phyloP scores from a whole-genome alignment of 2,113 vertebrate genomes.

The Geococcyx californianus region DNA sequence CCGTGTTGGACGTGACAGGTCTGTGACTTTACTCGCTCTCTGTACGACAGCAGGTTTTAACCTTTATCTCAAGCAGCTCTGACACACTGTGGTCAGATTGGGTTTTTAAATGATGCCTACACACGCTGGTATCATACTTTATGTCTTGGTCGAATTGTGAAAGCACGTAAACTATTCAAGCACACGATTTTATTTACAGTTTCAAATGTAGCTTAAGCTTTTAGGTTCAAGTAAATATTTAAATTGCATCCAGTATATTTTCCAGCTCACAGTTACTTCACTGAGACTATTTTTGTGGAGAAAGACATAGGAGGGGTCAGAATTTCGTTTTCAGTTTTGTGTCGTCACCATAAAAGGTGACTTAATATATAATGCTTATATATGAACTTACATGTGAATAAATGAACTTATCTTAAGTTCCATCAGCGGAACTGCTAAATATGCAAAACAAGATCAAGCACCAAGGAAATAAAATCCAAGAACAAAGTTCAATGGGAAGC shows the following conservation, averaged over 20 bases:
- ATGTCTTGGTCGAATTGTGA: background rate
- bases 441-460: background rate
- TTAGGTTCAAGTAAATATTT: background rate
- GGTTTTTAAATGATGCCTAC: background rate
- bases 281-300: background rate
- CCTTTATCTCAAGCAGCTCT: background rate
- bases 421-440: background rate
- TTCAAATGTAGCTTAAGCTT: background rate
- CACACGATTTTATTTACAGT: accelerated
- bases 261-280: background rate
- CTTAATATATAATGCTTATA: background rate
- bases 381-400: no score
- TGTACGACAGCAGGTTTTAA: background rate
- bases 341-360: background rate
- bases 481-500: background rate
- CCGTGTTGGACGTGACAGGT: background rate
- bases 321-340: background rate
- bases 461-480: background rate
- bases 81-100: background rate
- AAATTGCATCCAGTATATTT: background rate
- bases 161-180: background rate
- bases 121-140: background rate
- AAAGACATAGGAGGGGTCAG: background rate
- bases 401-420: background rate
- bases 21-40: background rate